Evolutionary conservation across 2,113 vertebrate genomes (phyloP), one percentile per base, ranked within the genome.

Genomic region (Oryzias curvinotus): DNA sequence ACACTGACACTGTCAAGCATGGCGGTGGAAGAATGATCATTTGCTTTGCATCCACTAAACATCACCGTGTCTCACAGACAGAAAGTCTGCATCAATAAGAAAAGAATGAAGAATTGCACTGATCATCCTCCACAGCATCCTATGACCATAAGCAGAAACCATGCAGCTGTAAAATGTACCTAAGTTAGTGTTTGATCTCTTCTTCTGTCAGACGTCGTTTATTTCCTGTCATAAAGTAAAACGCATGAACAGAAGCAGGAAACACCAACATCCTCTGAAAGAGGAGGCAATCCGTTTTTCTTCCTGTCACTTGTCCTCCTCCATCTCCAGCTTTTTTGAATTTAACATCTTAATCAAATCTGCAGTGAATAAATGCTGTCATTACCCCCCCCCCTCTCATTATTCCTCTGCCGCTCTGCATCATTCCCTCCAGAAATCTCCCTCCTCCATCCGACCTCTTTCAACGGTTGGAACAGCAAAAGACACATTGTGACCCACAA

Each of bases 321-420:
- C 16, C 52, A 3, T 48, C 16, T 26, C 14, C 62, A 1, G 4
- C 45, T 18, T 43, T n/a, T 63, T 50, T 45, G 16, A 16, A 4
- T 60, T 57, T 23, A 41, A 51, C 52, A 59, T 69, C 50, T 65
- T 58, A 41, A 62, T 72, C 26, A 46, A 47, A 74, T 65, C 63
- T 73, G 16, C 44, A 55, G 6, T 14, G 21, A 5, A 16, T 19
- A 48, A 49, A 36, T 49, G 42, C 19, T 36, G 43, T 62, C 23
- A 57, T 70, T 61, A 45, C 52, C n/a, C 28, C 18, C 1, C 16
- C 49, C 30, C 2, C 30, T n/a, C 16, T 41, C 13, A 50, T 36
- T 7, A 49, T 44, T n/a, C 18, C 36, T 43, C 41, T 15, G 16
- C 13, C 6, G 7, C 6, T 18, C 21, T 42, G 4, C 23, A 52